A percentile compares a stretch with the other conserved stretches of the same genome.
Evolutionary conservation across 2,888 invertebrate species (phyloP).

Genomic region (Papilio elwesi): DNA sequence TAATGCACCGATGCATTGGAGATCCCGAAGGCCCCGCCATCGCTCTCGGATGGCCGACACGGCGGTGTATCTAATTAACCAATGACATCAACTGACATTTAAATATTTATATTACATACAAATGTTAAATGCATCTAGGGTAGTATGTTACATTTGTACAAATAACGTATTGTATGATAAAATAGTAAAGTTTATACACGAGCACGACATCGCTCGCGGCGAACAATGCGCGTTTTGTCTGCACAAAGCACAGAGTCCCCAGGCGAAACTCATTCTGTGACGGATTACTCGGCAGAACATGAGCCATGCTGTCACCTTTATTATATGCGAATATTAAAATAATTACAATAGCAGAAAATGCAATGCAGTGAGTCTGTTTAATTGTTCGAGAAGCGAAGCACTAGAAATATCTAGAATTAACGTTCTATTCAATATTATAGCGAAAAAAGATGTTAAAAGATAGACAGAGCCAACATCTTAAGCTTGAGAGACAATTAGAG

Average conservation of each 20-base stretch:
- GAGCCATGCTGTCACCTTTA: background rate
- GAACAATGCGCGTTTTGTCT: background rate
- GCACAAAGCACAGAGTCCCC: slow-evolving; percentile 5
- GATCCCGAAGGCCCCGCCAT: too few species aligned
- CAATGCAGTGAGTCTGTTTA: too few species aligned
- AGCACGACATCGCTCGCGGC: slow-evolving; percentile 11
- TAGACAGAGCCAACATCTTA: background rate
- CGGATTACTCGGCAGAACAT: slow-evolving; percentile 2
- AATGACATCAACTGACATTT: too few species aligned
- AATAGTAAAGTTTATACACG: background rate
- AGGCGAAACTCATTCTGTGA: slow-evolving; percentile 1
- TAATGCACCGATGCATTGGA: too few species aligned
- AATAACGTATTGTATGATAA: slow-evolving; percentile 2
- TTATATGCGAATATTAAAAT: slow-evolving; percentile 20
- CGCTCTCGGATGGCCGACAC: too few species aligned
- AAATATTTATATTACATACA: background rate
- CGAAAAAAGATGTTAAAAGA: background rate
- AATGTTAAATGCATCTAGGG: background rate
- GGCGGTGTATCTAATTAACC: too few species aligned
- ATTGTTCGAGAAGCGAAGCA: background rate
- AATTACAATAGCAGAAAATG: background rate
- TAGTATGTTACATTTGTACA: background rate
- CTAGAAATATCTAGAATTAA: background rate
- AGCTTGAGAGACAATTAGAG: background rate
- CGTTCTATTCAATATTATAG: background rate